These are phyloP conservation scores for Tinea semifulvella DNA, from an alignment of 2,888 invertebrate species.

Conservation along the genomic window DNA sequence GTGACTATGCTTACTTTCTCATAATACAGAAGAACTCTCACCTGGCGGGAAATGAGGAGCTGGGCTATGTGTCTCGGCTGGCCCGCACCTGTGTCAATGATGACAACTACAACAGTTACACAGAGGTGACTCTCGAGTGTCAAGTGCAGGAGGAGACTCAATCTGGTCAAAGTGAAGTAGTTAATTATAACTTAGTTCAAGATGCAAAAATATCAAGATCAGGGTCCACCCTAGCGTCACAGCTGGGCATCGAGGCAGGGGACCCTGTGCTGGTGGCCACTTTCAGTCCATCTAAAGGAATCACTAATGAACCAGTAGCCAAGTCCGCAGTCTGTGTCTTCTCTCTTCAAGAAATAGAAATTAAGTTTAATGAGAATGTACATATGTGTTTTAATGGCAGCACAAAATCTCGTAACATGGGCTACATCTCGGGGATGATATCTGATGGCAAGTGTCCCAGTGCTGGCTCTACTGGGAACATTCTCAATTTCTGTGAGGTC, in stretches of 20 bases:
- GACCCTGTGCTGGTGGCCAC: conserved; percentile 86
- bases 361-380: conserved; percentile 95
- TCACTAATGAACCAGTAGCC: conserved; percentile 81
- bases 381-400: conserved; percentile 97
- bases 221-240: conserved; percentile 82
- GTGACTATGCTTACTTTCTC: conserved; percentile 95
- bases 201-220: conserved; percentile 91
- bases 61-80: conserved; percentile 88
- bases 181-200: conserved; percentile 89
- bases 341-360: conserved; percentile 88
- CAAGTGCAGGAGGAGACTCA: conserved; percentile 69
- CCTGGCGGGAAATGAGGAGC: conserved; percentile 86
- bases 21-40: conserved; percentile 94
- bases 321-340: conserved; percentile 94
- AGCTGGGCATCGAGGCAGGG: conserved; percentile 81
- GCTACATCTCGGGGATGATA: conserved; percentile 89
- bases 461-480: conserved; percentile 88
- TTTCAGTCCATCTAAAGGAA: conserved; percentile 90
- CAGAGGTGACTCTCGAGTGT: conserved; percentile 94
- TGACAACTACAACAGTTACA: conserved; percentile 95
- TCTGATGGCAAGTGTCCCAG: conserved; percentile 91
- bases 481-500: conserved; percentile 91
- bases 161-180: conserved; percentile 56
- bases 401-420: conserved; percentile 91
- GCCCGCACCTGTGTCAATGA: conserved; percentile 95